A percentile compares a stretch with the other conserved stretches of the same genome.
Evolutionary conservation across 2,113 vertebrate species (phyloP).

Genomic region (Colaptes auratus): DNA sequence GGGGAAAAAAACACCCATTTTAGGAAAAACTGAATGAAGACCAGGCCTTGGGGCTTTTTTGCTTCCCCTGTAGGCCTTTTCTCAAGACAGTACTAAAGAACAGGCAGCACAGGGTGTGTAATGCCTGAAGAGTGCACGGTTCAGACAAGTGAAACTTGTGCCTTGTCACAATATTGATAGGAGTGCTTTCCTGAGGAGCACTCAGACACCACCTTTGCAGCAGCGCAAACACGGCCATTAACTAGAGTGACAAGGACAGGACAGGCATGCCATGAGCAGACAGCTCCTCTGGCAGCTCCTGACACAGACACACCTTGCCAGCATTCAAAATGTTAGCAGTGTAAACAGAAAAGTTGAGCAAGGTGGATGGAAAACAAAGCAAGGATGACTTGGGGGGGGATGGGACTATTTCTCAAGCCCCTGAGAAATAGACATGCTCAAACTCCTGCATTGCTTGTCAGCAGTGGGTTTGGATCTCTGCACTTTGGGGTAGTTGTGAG

Average conservation of each 20-base stretch:
- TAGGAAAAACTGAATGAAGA: neutral
- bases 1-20: neutral
- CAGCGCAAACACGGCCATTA: neutral
- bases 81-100: neutral
- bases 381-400: neutral
- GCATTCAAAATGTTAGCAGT: neutral
- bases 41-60: neutral
- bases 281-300: neutral
- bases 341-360: neutral
- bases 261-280: neutral
- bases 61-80: neutral
- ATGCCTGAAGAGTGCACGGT: neutral
- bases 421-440: neutral
- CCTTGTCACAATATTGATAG: neutral
- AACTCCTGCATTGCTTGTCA: neutral
- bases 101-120: neutral
- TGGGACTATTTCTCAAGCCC: neutral
- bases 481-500: neutral
- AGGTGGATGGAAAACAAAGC: neutral
- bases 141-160: neutral
- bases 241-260: neutral
- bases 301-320: neutral
- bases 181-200: neutral
- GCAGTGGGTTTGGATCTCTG: neutral
- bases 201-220: neutral